These are phyloP conservation scores for Trachops cirrhosus DNA, from an alignment of 2,797 vertebrate species.

Conservation along the genomic window DNA sequence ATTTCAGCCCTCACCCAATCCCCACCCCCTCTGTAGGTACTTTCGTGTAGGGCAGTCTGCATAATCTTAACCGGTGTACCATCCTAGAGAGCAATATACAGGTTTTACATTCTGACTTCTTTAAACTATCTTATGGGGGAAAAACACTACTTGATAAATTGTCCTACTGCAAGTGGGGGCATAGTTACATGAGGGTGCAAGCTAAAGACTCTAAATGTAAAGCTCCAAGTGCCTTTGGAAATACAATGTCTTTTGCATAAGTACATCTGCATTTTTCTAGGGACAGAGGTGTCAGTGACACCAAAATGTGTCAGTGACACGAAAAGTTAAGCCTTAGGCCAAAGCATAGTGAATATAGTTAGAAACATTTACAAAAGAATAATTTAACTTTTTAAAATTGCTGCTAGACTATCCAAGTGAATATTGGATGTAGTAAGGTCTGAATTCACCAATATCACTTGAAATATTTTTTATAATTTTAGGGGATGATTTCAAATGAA, in stretches of 20 bases:
- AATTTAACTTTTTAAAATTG: not conserved
- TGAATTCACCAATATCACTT: not conserved
- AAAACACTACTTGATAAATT: not conserved
- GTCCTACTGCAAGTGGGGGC: not conserved
- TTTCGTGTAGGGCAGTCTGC: not conserved
- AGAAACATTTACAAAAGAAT: not conserved
- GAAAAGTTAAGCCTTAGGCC: not conserved
- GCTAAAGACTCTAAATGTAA: conserved; percentile 12
- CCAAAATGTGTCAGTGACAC: not conserved
- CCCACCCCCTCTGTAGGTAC: not conserved
- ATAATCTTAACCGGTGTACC: not conserved
- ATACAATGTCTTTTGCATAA: not conserved
- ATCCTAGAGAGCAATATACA: not conserved
- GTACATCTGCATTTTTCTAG: not conserved
- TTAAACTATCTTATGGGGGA: not conserved
- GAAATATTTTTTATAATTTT: not conserved
- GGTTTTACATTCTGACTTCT: not conserved
- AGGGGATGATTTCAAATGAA: not conserved
- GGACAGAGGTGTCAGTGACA: not conserved
- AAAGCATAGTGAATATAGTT: conserved; percentile 3
- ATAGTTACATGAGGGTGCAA: not conserved
- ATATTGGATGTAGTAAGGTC: not conserved
- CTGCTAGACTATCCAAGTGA: not conserved
- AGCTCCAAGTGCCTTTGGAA: not conserved
- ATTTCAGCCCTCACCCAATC: not conserved